Percentiles rank a stretch among this genome's conserved stretches.
These are phyloP conservation scores for Ferrisia virgata DNA, from an alignment of 2,888 invertebrate genomes.

Conservation along the genomic window DNA sequence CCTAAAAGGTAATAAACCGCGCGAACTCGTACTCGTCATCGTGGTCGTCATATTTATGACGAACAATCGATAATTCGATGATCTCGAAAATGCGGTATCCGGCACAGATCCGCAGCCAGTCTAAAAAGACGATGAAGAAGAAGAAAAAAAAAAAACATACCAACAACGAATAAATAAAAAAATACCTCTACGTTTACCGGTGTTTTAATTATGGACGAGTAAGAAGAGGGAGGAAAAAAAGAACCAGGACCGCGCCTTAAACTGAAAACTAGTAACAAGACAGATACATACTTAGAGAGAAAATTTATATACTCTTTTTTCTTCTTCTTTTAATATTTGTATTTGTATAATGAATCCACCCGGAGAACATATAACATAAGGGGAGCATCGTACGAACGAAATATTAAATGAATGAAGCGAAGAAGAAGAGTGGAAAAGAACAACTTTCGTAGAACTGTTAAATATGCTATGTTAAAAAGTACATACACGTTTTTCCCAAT, in stretches of 20 bases:
- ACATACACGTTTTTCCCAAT: too few species aligned
- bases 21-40: not conserved
- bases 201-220: not conserved
- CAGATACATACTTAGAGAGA: not conserved
- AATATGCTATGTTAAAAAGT: not conserved
- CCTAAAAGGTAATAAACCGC: not conserved
- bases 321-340: too few species aligned
- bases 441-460: not conserved
- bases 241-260: conserved; percentile 5
- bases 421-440: not conserved
- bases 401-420: not conserved
- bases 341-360: not conserved
- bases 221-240: not conserved
- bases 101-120: too few species aligned
- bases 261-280: conserved; percentile 5
- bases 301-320: conserved; percentile 2
- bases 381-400: not conserved
- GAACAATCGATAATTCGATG: conserved; percentile 5
- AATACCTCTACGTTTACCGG: not conserved
- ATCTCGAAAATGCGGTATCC: too few species aligned
- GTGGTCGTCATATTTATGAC: not conserved
- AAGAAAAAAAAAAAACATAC: not conserved
- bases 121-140: not conserved
- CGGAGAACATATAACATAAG: not conserved
- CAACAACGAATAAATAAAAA: not conserved